Evolutionary conservation across 1,140 invertebrate genomes (phyloP), one percentile per base, ranked within the genome.

Genomic region (Drosophila melanica): DNA sequence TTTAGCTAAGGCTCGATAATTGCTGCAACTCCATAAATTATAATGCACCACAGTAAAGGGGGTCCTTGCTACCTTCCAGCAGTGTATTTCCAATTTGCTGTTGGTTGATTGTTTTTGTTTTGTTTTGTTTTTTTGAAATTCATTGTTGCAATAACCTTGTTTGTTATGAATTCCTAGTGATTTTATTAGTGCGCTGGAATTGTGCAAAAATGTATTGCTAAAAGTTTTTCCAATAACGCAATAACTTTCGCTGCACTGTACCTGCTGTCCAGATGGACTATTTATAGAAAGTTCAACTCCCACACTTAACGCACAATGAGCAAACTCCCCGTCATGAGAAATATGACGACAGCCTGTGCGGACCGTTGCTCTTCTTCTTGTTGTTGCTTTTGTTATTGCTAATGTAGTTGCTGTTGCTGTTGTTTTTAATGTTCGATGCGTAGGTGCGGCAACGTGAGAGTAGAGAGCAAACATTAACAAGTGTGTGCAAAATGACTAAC

Each of bases 391-490:
- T 66, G 44, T 35, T 59, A 35, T 39, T 23, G 33, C 44, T 14
- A 20, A 44, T 45, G 45, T 57, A 45, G 53, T 18, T 47, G 30
- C 11, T 47, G 3, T 5, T 41, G 47, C 23, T 54, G 20, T 67
- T 42, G 10, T 18, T 58, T 51, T 11, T 50, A 53, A 9, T 60
- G 60, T 54, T 39, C 20, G 16, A 51, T 69, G 60, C 23, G 55
- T 73, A 55, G 70, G 55, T 60, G 55, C 42, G 64, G 64, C 35
- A 27, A 16, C 57, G 76, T 45, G 51, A 55, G 44, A 79, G 64
- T 55, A 79, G 47, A 76, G 42, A 67, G 62, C 73, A 86, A 86
- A 86, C 75, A 87, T 87, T 85, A 87, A 79, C 78, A 81, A 79
- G 71, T 82, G 82, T 77, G 66, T 78, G 71, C 64, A 82, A 87